Evolutionary conservation across 1,140 invertebrate genomes (phyloP).

Genomic region (Caerostris darwini): DNA sequence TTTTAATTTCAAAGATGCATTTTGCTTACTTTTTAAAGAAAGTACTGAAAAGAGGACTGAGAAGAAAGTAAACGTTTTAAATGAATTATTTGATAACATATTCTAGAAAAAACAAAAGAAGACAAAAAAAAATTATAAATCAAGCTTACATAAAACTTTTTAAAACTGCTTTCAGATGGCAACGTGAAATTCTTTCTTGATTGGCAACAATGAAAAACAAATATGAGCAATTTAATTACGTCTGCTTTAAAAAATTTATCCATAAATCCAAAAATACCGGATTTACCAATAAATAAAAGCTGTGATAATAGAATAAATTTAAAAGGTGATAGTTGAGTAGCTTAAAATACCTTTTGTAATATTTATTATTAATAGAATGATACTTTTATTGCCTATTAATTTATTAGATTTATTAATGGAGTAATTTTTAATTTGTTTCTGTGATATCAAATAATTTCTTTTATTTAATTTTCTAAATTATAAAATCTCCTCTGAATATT

Average conservation of each 20-base stretch:
- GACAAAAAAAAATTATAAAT: neutral
- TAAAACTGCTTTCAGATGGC: neutral
- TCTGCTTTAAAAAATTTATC: conserved; percentile 73
- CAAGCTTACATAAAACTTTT: no score
- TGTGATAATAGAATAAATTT: conserved; percentile 58
- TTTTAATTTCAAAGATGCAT: neutral
- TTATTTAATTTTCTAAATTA: no score
- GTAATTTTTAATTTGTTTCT: no score
- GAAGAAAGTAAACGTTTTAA: neutral
- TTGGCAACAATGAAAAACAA: conserved; percentile 39
- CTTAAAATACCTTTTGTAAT: neutral
- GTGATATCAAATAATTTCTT: no score
- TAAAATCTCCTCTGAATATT: no score
- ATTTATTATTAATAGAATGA: neutral
- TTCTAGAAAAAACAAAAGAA: neutral
- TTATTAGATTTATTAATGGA: no score
- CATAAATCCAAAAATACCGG: conserved; percentile 55
- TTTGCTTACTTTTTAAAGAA: neutral
- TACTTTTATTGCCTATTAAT: no score
- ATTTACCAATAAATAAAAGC: conserved; percentile 33
- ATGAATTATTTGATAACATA: neutral
- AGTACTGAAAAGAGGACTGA: neutral
- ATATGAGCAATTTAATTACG: conserved; percentile 67
- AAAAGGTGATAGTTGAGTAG: conserved; percentile 23
- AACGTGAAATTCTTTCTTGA: neutral